phyloP scores from a whole-genome alignment of 2,113 vertebrate species.

The Amazona vittata region DNA sequence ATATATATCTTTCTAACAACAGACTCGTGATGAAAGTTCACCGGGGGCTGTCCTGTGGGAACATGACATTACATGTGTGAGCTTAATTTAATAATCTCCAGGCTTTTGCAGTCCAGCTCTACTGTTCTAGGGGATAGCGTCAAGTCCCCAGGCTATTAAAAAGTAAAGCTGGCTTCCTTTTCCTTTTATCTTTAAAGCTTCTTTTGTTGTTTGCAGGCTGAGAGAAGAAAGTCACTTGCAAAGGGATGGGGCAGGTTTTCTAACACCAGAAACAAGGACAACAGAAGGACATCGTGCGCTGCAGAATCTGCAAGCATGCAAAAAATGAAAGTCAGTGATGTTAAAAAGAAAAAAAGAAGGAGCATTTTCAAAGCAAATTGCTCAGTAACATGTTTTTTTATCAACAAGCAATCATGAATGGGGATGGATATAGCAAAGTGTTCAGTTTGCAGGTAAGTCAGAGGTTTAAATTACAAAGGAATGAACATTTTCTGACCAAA shows the following conservation, averaged over 20 bases:
- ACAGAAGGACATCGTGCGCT: background rate
- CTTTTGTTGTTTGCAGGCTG: slow-evolving; percentile 45
- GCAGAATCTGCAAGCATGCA: slow-evolving; percentile 23
- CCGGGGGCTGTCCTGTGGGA: background rate
- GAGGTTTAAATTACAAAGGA: slow-evolving; percentile 2
- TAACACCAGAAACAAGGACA: slow-evolving; percentile 55
- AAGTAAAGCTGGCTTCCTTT: background rate
- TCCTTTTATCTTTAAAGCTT: slow-evolving; percentile 48
- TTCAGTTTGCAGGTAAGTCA: background rate
- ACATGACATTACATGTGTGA: background rate
- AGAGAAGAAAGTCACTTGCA: background rate
- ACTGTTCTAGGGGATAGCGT: background rate
- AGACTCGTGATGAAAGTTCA: background rate
- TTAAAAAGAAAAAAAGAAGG: background rate
- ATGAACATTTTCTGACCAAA: background rate
- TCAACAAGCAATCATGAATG: background rate
- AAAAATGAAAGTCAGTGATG: background rate
- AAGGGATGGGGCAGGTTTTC: background rate
- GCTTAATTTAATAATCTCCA: background rate
- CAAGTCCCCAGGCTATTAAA: slow-evolving; percentile 41
- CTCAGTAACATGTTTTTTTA: background rate
- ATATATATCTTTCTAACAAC: background rate
- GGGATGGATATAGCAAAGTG: background rate
- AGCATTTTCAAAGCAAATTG: background rate
- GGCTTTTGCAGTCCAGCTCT: background rate